A percentile compares a stretch with the other conserved stretches of the same genome.
These are phyloP conservation scores for Drosophila siamana DNA, from an alignment of 2,888 invertebrate species.

Conservation along the genomic window DNA sequence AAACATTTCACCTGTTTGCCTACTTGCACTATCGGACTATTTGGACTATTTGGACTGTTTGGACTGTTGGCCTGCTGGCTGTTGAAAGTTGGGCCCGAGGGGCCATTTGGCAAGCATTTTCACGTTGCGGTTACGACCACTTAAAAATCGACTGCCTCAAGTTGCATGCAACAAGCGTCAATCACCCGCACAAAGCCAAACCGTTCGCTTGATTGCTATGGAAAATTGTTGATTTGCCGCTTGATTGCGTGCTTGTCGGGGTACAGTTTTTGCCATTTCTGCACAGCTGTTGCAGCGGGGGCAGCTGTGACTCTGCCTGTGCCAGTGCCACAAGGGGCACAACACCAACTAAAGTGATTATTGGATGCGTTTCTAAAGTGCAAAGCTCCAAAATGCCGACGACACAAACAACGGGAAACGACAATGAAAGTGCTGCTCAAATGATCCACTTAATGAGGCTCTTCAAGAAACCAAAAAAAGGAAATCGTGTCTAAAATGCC, in stretches of 20 bases:
- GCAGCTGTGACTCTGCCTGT: neutral
- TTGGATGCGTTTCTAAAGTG: constrained; percentile 27
- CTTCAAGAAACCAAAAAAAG: constrained; percentile 22
- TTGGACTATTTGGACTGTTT: constrained; percentile 3
- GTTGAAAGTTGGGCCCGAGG: constrained; percentile 68
- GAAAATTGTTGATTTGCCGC: constrained; percentile 81
- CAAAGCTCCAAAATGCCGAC: too few relatives aligned
- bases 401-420: constrained; percentile 36
- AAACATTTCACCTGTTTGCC: constrained; percentile 78
- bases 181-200: constrained; percentile 78
- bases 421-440: constrained; percentile 43
- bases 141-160: constrained; percentile 78
- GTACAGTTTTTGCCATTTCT: constrained; percentile 15
- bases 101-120: constrained; percentile 64
- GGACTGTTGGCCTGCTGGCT: constrained; percentile 34
- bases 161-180: constrained; percentile 81
- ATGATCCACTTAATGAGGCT: constrained; percentile 28
- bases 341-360: constrained; percentile 57
- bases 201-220: constrained; percentile 79
- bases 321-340: neutral
- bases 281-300: neutral
- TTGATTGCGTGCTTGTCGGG: constrained; percentile 74
- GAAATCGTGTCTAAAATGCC: constrained; percentile 22
- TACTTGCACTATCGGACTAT: constrained; percentile 10
- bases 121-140: constrained; percentile 77